These are phyloP conservation scores for Malacosoma neustria DNA, from an alignment of 2,888 invertebrate species.

Conservation along the genomic window DNA sequence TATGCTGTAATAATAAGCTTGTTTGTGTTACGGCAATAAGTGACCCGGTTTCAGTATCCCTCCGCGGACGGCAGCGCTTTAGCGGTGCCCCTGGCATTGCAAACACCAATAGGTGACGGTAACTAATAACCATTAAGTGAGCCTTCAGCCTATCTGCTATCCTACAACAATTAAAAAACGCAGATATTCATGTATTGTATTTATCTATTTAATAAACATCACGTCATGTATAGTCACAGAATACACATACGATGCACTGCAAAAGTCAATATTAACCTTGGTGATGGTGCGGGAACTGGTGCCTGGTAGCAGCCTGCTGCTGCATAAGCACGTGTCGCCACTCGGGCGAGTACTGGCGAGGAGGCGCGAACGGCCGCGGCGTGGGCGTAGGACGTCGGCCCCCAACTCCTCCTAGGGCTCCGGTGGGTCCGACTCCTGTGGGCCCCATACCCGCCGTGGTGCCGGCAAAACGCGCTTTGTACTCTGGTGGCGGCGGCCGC, in stretches of 20 bases:
- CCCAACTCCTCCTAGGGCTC: conserved; percentile 38
- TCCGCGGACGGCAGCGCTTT: background rate
- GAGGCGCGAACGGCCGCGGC: conserved; percentile 39
- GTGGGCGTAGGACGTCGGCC: conserved; percentile 43
- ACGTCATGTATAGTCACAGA: too few species aligned
- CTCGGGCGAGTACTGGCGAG: conserved; percentile 61
- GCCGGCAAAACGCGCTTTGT: conserved; percentile 80
- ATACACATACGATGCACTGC: background rate
- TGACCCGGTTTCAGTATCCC: background rate
- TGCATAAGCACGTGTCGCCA: conserved; percentile 76
- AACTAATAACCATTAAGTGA: background rate
- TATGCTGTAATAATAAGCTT: too few species aligned
- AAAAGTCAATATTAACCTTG: conserved; percentile 35
- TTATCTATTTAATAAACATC: too few species aligned
- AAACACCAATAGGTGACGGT: background rate
- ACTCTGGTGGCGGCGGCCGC: conserved; percentile 84
- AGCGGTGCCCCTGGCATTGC: background rate
- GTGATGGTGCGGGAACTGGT: conserved; percentile 64
- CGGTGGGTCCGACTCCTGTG: conserved; percentile 25
- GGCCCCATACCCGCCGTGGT: conserved; percentile 10
- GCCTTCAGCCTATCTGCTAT: background rate
- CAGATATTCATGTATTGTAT: background rate
- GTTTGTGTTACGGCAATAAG: too few species aligned
- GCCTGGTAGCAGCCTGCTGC: conserved; percentile 57
- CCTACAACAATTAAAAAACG: background rate